Base-by-base conservation (phyloP, 2,888 invertebrate species). In the Mesoligia furuncula region DNA sequence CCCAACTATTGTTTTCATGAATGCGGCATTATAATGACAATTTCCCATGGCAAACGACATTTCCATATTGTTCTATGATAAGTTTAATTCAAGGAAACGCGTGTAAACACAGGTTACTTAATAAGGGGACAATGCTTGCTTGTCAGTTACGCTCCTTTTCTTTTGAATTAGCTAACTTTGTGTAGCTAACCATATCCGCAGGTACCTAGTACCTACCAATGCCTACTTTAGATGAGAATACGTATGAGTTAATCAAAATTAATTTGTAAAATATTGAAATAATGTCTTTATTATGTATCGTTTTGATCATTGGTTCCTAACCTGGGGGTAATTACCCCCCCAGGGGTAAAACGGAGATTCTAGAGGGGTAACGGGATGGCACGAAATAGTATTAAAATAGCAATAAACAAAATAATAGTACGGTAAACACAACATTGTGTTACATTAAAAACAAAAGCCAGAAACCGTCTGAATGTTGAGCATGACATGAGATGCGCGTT, bases 1-100 rank as follows among this genome's bases (percentile, higher is more conserved):
- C 87, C 69, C 87, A 87, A 67, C 71, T 31, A 87, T 87, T 87
- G 87, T 87, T 68, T 73, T 61, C 73, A 68, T 69, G 36, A 36
- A 39, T 31, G 42, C 59, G 48, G 11, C 69, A 72, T 62, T 70
- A 36, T 77, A 68, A 80, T 77, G 48, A n/a, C 24, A 9, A 27
- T 81, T 86, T 87, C 87, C 79, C 87, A 87, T 85, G 71, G 54
- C 15, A 69, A 54, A 74, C 54, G 61, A 65, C 61, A 77, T 80
- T 85, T 81, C 74, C 86, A 86, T 86, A 86, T 80, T 87, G 85
- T 86, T 85, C 78, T 77, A 48, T 54, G 45, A 68, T 66, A 59
- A 65, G 62, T 64, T 64, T 75, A 67, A 66, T 73, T 77, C 75
- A 84, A 75, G 74, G 81, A 84, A 74, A 80, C 69, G 31, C 42